Percentiles rank a stretch among this genome's conserved stretches.
These are phyloP conservation scores for Bothrops alternatus DNA, from an alignment of 2,797 vertebrate genomes.

Conservation along the genomic window DNA sequence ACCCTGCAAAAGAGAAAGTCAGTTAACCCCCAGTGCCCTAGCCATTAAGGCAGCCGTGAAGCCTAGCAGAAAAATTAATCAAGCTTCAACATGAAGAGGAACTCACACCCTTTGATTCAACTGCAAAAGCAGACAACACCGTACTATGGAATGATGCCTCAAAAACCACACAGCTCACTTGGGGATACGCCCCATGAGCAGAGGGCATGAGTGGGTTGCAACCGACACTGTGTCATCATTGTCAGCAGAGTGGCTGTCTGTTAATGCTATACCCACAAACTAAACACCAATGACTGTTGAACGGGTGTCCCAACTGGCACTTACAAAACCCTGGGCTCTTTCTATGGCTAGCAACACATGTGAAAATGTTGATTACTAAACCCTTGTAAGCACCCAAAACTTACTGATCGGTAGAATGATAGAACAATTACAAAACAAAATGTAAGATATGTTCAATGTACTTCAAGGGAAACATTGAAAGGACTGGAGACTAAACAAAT, in stretches of 20 bases:
- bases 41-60: background rate
- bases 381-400: background rate
- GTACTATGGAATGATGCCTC: background rate
- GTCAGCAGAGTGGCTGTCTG: background rate
- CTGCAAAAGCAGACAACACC: background rate
- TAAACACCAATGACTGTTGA: background rate
- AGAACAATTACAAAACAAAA: background rate
- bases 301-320: background rate
- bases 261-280: background rate
- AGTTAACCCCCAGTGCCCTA: background rate
- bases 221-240: background rate
- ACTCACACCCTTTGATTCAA: background rate
- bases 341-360: background rate
- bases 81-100: background rate
- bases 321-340: background rate
- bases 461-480: background rate
- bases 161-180: background rate
- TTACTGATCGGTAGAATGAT: background rate
- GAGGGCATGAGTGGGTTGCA: background rate
- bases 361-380: background rate
- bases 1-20: background rate
- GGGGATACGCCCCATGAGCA: background rate
- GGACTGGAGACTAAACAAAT: background rate
- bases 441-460: background rate
- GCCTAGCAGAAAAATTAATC: background rate